Evolutionary conservation across 92 coral and sea anemone species (phyloP).

Genomic region (Pocillopora grandis): DNA sequence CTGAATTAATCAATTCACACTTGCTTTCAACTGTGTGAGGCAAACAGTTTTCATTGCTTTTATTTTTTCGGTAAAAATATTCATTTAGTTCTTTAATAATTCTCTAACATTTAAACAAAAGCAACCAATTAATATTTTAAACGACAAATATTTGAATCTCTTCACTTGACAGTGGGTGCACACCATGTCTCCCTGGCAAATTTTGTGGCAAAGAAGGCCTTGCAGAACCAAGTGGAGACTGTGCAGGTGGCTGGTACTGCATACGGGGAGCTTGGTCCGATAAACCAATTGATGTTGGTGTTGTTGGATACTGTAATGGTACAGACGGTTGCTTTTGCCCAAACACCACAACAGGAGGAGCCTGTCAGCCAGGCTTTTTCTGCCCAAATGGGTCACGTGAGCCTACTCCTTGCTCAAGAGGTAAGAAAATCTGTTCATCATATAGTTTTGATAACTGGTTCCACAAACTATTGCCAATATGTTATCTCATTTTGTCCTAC

Average conservation of each 20-base stretch:
- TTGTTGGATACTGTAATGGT: conserved; percentile 66
- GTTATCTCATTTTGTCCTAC: too few relatives aligned
- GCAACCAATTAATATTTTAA: background rate
- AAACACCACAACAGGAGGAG: conserved; percentile 93
- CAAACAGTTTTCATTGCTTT: too few relatives aligned
- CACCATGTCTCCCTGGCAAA: conserved; percentile 86
- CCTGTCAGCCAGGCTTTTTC: conserved; percentile 88
- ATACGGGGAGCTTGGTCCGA: conserved; percentile 85
- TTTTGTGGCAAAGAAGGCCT: conserved; percentile 88
- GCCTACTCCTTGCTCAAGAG: conserved; percentile 87
- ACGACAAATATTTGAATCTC: background rate
- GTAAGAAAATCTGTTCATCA: conserved; percentile 25
- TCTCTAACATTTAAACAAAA: too few relatives aligned
- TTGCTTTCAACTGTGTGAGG: too few relatives aligned
- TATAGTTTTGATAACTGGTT: background rate
- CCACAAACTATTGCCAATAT: background rate
- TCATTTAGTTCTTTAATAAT: too few relatives aligned
- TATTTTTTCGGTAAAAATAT: too few relatives aligned
- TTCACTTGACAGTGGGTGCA: conserved; percentile 68
- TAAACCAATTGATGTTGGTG: conserved; percentile 78
- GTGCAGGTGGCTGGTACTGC: conserved; percentile 93
- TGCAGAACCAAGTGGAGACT: conserved; percentile 73
- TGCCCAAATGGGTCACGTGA: conserved; percentile 90
- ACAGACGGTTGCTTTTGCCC: conserved; percentile 85
- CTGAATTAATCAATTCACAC: too few relatives aligned